Evolutionary conservation across 2,888 invertebrate genomes (phyloP), one percentile per base, ranked within the genome.

Genomic region (Thecocarcelia acutangulata): DNA sequence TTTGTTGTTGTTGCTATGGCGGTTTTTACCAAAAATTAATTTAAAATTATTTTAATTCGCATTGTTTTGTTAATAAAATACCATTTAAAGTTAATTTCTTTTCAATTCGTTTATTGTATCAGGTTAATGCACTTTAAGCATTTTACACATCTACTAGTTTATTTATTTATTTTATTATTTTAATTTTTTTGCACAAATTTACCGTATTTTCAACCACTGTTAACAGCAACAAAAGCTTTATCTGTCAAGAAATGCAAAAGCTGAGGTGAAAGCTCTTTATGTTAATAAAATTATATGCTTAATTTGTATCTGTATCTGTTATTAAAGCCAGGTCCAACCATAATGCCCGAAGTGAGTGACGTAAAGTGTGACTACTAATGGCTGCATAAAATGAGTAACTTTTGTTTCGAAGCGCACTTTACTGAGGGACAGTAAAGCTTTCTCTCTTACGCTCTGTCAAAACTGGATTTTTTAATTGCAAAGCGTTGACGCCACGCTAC

Each of bases 101-200:
- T 19, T 8, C 9, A 37, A 17, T 50, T 59, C 56, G 17, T 54
- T 73, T 24, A 48, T 24, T n/a, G 5, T 12, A 13, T 37, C 5
- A 21, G 74, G 46, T 74, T 28, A 56, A 48, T 66, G 74, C 48
- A 48, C 74, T 74, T 40, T n/a, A 40, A 42, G 1, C 21, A 64
- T 64, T 28, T 15, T 24, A 24, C 19, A 15, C 12, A 37, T 42
- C 5, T 54, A 21, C 9, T 33, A 33, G 33, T 33, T 33, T 33
- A 33, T 33, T 33, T 33, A 8, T 33, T 33, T 33, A 1, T 33
- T 5, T 33, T 33, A 9, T 8, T 33, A 9, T 33, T 33, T 5
- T 33, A 9, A 9, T 5, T 9, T 50, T 50, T 52, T 28, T 28
- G 40, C 50, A 24, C 19, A 8, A 64, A 17, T 56, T 74, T 66